phyloP scores from a whole-genome alignment of 2,797 vertebrate species.

The Sebastes minor region DNA sequence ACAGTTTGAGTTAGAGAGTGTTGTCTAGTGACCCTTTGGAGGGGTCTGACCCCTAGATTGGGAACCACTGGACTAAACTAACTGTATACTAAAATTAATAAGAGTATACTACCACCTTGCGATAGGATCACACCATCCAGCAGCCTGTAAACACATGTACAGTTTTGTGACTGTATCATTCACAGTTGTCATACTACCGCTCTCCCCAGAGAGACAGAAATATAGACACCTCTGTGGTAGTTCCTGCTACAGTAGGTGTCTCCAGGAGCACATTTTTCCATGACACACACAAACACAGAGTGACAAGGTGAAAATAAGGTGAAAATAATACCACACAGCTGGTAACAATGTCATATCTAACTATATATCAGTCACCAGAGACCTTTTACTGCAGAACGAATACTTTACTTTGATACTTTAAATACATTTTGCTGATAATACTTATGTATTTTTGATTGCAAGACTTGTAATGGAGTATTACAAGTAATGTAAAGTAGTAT shows the following conservation, averaged over 20 bases:
- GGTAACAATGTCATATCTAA: background rate
- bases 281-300: no score
- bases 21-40: background rate
- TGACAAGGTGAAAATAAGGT: no score
- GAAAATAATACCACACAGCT: background rate
- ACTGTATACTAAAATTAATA: background rate
- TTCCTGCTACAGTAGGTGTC: no score
- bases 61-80: background rate
- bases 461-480: background rate
- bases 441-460: background rate
- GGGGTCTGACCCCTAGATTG: background rate
- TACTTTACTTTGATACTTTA: background rate
- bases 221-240: no score
- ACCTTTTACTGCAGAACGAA: background rate
- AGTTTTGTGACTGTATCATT: no score
- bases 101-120: no score
- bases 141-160: background rate
- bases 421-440: background rate
- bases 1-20: background rate
- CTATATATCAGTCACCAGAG: background rate
- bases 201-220: no score
- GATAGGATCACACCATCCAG: no score
- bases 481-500: no score
- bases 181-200: no score
- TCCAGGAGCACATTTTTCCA: no score